Evolutionary conservation across 1,140 invertebrate species (phyloP).

Genomic region (Cepaea nemoralis): DNA sequence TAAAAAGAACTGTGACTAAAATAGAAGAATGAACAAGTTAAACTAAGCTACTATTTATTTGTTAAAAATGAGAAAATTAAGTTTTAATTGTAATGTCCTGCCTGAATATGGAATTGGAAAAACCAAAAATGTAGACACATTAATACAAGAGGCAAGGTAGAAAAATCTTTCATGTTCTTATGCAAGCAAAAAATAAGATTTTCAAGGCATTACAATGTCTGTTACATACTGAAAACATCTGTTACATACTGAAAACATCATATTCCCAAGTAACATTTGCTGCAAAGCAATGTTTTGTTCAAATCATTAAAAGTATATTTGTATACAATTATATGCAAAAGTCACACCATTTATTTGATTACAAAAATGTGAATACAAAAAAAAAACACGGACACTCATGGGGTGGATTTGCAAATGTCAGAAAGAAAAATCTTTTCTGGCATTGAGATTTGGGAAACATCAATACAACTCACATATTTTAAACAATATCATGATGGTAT

Average conservation of each 20-base stretch:
- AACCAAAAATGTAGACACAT: neutral
- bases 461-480: too few relatives aligned
- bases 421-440: too few relatives aligned
- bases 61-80: neutral
- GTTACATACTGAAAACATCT: neutral
- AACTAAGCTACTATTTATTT: neutral
- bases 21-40: neutral
- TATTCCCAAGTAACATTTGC: neutral
- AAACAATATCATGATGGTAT: too few relatives aligned
- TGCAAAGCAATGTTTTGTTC: neutral
- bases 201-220: neutral
- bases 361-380: too few relatives aligned
- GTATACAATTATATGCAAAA: too few relatives aligned
- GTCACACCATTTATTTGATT: too few relatives aligned
- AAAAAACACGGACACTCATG: too few relatives aligned
- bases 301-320: too few relatives aligned
- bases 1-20: neutral
- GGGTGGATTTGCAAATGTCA: too few relatives aligned
- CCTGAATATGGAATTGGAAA: neutral
- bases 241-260: neutral
- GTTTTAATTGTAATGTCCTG: slow-evolving; percentile 35
- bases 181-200: neutral
- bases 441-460: too few relatives aligned
- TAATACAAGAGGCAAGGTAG: neutral
- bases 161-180: neutral